phyloP scores from a whole-genome alignment of 2,113 vertebrate species.

The Natator depressus region DNA sequence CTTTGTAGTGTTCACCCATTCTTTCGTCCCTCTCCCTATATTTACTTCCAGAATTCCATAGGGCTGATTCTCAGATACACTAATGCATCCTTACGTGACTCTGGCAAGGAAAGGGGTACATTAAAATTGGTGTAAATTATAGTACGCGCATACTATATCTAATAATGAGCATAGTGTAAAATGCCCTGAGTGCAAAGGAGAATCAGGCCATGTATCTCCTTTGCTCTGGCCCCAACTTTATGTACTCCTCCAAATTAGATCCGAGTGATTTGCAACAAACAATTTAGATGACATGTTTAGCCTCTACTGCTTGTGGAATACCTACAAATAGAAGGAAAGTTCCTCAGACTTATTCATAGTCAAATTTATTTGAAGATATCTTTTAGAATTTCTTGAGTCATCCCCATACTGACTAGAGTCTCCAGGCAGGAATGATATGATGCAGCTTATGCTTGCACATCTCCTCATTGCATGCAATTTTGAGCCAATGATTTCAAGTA shows the following conservation, averaged over 20 bases:
- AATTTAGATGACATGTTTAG: neutral
- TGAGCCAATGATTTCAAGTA: neutral
- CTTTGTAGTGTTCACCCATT: too few relatives aligned
- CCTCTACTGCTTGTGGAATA: conserved; percentile 28
- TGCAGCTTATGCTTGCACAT: neutral
- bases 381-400: conserved; percentile 44
- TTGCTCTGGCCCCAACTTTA: neutral
- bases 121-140: too few relatives aligned
- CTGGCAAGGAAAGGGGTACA: too few relatives aligned
- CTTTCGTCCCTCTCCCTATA: rapidly evolving
- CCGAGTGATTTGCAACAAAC: neutral
- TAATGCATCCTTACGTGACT: too few relatives aligned
- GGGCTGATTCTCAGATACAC: too few relatives aligned
- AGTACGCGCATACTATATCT: too few relatives aligned
- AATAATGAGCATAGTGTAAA: neutral
- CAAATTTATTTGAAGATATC: conserved; percentile 7
- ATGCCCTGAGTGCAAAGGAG: neutral
- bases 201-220: neutral
- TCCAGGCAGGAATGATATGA: conserved; percentile 38
- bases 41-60: neutral
- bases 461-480: neutral
- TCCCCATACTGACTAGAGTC: conserved; percentile 22
- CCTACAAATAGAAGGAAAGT: neutral
- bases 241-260: neutral
- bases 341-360: conserved; percentile 25